These are phyloP conservation scores for Eueides isabella DNA, from an alignment of 1,140 invertebrate genomes.

Conservation along the genomic window DNA sequence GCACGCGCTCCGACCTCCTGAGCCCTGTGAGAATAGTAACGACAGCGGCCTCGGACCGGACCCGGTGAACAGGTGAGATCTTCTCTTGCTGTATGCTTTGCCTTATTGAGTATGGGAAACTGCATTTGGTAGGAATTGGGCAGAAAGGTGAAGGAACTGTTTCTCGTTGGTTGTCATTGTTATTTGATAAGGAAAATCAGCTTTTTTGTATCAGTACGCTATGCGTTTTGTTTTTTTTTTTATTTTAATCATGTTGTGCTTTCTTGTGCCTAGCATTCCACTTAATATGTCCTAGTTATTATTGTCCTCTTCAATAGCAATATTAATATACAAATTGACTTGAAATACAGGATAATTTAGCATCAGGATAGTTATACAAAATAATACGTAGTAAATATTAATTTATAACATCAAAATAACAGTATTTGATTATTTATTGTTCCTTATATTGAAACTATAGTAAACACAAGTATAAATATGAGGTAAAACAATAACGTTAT, in stretches of 20 bases:
- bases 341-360: no score
- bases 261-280: no score
- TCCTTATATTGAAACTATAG: slow-evolving; percentile 2
- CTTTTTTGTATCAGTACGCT: no score
- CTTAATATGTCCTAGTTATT: no score
- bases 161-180: not conserved
- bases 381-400: not conserved
- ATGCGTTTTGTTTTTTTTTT: no score
- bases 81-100: slow-evolving; percentile 12
- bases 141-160: not conserved
- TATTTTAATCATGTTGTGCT: no score
- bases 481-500: not conserved
- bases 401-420: not conserved
- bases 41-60: slow-evolving; percentile 92
- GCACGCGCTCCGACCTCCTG: slow-evolving; percentile 68
- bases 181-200: no score
- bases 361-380: no score
- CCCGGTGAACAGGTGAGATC: slow-evolving; percentile 80
- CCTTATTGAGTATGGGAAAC: not conserved
- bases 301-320: no score
- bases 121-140: not conserved
- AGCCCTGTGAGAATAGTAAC: slow-evolving; percentile 90
- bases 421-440: not conserved
- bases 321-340: not conserved
- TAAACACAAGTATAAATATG: not conserved